Conservation (phyloP, 2,113 vertebrate genomes). For the Stictonetta naevosa region DNA sequence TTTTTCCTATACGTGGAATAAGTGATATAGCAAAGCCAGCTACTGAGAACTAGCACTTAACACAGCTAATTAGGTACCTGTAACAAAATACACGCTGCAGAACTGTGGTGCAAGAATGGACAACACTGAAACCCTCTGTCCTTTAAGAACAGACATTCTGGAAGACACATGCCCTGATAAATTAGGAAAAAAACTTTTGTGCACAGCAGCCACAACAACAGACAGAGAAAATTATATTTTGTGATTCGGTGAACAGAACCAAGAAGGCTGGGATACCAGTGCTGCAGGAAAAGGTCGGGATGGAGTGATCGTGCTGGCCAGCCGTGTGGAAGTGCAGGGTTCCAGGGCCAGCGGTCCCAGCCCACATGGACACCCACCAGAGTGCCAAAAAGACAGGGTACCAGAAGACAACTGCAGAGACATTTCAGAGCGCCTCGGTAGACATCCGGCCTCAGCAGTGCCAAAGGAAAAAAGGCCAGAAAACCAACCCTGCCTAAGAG, state of each 20-base stretch:
- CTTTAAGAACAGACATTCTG: background rate
- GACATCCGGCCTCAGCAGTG: background rate
- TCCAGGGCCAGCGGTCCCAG: background rate
- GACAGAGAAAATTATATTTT: background rate
- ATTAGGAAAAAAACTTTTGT: background rate
- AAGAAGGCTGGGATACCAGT: background rate
- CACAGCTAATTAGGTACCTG: background rate
- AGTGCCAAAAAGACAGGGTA: too few species aligned
- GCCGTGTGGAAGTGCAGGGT: background rate
- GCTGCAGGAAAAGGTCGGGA: background rate
- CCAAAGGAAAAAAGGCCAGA: background rate
- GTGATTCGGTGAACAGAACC: background rate
- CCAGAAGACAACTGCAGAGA: background rate
- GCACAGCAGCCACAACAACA: background rate
- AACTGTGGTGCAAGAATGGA: accelerated
- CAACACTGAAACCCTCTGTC: background rate
- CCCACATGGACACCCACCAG: background rate
- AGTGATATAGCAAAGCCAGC: background rate
- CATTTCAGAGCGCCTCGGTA: background rate
- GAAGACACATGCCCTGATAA: background rate
- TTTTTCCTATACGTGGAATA: background rate
- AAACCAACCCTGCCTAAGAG: background rate
- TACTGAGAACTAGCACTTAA: background rate
- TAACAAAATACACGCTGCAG: background rate
- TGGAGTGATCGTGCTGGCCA: background rate